Percentiles rank a stretch among this genome's conserved stretches.
Conservation (phyloP, 2,797 vertebrate genomes). For the Pogonophryne albipinna region DNA sequence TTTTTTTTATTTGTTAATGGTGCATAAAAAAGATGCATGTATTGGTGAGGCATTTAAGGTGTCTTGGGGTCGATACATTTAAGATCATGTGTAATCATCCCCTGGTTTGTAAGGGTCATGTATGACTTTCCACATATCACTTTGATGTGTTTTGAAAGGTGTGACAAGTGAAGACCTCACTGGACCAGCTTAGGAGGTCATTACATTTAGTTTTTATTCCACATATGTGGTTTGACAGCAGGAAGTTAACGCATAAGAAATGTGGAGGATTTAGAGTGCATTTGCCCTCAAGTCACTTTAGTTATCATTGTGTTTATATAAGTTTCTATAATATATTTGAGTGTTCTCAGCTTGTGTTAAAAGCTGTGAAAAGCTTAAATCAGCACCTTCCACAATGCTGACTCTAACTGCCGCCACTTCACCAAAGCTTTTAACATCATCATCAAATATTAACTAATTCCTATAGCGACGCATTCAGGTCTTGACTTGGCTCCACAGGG, state of each 20-base stretch:
- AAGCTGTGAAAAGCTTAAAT: constrained; percentile 59
- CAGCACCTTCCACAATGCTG: constrained; percentile 65
- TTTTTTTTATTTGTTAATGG: too few species aligned
- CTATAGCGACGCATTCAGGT: constrained; percentile 38
- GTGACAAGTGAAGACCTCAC: not conserved
- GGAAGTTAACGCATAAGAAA: not conserved
- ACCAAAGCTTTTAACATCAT: constrained; percentile 67
- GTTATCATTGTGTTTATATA: not conserved
- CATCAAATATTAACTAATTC: constrained; percentile 74
- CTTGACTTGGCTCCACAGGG: constrained; percentile 36
- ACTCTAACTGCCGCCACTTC: constrained; percentile 51
- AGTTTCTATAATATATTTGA: constrained; percentile 14
- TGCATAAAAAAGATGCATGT: too few species aligned
- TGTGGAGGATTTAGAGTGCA: not conserved
- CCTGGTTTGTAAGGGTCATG: too few species aligned
- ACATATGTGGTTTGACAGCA: not conserved
- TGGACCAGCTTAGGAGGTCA: not conserved
- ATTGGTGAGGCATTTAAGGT: too few species aligned
- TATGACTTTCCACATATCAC: too few species aligned
- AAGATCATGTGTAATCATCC: not conserved
- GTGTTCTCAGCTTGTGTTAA: constrained; percentile 24
- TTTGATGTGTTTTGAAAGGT: not conserved
- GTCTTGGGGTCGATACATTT: too few species aligned
- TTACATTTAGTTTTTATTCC: not conserved
- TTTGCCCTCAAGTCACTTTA: not conserved